phyloP scores from a whole-genome alignment of 2,888 invertebrate genomes.

The Hesperia comma region DNA sequence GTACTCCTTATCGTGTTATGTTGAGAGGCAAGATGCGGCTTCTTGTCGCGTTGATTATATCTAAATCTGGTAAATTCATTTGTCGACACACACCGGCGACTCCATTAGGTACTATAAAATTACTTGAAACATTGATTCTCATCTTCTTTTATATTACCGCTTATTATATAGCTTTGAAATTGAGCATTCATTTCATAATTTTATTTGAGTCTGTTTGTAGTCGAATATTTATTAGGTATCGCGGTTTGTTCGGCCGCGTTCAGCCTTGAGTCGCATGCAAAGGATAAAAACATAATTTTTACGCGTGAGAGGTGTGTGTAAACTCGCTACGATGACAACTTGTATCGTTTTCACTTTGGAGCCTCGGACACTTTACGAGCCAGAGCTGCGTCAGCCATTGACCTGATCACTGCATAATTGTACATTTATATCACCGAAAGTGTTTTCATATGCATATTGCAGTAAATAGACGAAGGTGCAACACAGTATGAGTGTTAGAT shows the following conservation, averaged over 20 bases:
- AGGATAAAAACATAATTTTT: constrained; percentile 65
- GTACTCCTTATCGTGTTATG: constrained; percentile 71
- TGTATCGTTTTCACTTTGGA: constrained; percentile 67
- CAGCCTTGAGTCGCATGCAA: constrained; percentile 44
- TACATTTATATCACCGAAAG: neutral
- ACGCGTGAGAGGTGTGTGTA: constrained; percentile 58
- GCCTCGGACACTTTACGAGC: constrained; percentile 61
- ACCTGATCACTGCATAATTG: constrained; percentile 47
- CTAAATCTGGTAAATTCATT: constrained; percentile 75
- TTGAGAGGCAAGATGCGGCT: constrained; percentile 62
- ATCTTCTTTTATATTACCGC: constrained; percentile 39
- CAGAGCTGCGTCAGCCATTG: constrained; percentile 38
- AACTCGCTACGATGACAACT: constrained; percentile 71
- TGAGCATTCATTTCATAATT: neutral
- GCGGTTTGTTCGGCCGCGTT: constrained; percentile 46
- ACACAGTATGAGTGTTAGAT: neutral
- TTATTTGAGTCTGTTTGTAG: neutral
- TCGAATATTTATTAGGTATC: constrained; percentile 4
- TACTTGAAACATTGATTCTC: constrained; percentile 70
- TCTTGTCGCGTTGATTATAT: constrained; percentile 77
- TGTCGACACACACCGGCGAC: constrained; percentile 63
- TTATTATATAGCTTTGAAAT: constrained; percentile 18
- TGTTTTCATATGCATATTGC: too few relatives aligned
- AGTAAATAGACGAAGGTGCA: neutral
- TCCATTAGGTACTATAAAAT: constrained; percentile 72